A percentile compares a stretch with the other conserved stretches of the same genome.
Evolutionary conservation across 2,797 vertebrate genomes (phyloP).

Genomic region (Crocidura indochinensis): DNA sequence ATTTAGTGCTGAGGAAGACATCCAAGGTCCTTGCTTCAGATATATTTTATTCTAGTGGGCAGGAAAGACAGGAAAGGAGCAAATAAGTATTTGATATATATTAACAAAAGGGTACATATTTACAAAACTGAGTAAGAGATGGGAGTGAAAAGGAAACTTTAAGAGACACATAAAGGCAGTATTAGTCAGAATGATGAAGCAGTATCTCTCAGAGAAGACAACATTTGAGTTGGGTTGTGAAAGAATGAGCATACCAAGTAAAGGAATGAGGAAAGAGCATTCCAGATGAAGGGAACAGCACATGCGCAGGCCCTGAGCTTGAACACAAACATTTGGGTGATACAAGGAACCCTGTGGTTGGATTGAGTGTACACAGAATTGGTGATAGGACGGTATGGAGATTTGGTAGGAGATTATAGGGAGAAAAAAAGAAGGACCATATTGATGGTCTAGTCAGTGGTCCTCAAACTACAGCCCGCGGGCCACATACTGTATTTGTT

Average conservation of each 20-base stretch:
- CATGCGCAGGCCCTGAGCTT: background rate
- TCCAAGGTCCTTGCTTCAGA: slow-evolving; percentile 39
- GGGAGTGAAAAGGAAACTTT: slow-evolving; percentile 15
- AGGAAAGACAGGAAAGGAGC: slow-evolving; percentile 41
- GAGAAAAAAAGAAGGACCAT: background rate
- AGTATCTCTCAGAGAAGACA: slow-evolving; percentile 28
- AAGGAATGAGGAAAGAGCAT: slow-evolving; percentile 32
- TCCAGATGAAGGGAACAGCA: background rate
- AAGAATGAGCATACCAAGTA: background rate
- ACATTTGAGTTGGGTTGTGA: background rate
- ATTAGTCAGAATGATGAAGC: background rate
- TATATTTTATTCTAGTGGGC: slow-evolving; percentile 13
- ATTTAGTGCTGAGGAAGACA: background rate
- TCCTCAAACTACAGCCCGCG: too few relatives aligned
- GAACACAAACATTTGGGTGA: slow-evolving; percentile 6
- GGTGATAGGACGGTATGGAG: background rate
- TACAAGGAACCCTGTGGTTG: slow-evolving; percentile 18
- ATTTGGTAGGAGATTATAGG: slow-evolving; percentile 8
- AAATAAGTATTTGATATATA: slow-evolving; percentile 10
- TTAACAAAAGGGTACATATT: background rate
- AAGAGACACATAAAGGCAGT: background rate
- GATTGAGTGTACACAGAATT: slow-evolving; percentile 6
- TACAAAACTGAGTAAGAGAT: slow-evolving; percentile 32
- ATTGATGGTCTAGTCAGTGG: slow-evolving; percentile 7
- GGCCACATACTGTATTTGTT: too few relatives aligned